Base-by-base conservation (phyloP, 2,113 vertebrate species). In the Etia nguti region DNA sequence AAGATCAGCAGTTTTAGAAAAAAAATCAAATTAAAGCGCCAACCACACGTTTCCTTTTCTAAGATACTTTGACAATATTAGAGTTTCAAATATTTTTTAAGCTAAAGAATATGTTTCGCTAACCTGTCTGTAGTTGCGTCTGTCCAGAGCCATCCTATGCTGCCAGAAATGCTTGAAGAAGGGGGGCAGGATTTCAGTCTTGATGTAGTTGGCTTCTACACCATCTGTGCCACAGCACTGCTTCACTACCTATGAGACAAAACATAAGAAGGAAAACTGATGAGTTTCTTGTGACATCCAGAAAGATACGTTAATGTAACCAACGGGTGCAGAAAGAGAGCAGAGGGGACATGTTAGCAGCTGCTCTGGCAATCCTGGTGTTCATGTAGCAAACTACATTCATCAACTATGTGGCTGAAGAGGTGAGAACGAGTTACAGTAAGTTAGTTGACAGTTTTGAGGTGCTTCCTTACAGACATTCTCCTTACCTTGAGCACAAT, bases 81-180 rank as follows among this genome's bases (percentile, higher is more conserved):
- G 65, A 43, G 24, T 70, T 43, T 29, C 43, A 50, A 75, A 75
- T 48, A 48, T 29, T 29, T 43, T 75, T 29, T 5, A 29, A 29
- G 24, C 43, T 48, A 20, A 50, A 52, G 10, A 43, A 22, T 24
- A 31, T 68, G 7, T 52, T 84, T n/a, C 2, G 8, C 88, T 68
- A 93, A 99, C 99, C 97, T 99, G 99, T 98, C 98, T 97, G 94
- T 99, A 99, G 95, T 99, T 99, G 88, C 99, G 97, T 92, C 98
- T 96, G 95, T 99, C 98, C 94, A 99, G 91, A 20, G 99, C 99
- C 98, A 99, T 99, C 96, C 99, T 97, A 94, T 99, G 99, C 89
- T 99, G 99, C 99, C 99, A 99, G 88, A 99, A 99, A 92, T 99
- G 98, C 93, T 99, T 99, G 95, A 99, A 99, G 96, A 99, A 99